Evolutionary conservation across 2,797 vertebrate species (phyloP), one percentile per base, ranked within the genome.

Genomic region (Tinamus major): DNA sequence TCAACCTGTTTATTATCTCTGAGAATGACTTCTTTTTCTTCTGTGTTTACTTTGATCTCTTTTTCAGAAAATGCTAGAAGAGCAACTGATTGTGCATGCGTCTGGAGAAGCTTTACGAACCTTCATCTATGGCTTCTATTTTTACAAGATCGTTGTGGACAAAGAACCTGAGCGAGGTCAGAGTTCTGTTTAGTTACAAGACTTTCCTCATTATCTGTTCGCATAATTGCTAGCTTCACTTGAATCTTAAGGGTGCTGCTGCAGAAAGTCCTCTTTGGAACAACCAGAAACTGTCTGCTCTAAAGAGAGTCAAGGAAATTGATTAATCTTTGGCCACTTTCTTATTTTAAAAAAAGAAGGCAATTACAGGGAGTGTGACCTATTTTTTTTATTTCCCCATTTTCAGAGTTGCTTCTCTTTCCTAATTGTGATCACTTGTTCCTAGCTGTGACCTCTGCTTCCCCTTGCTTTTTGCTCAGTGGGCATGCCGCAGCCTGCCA

Each of bases 101-200:
- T 99, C 99, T 31, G 99, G 99, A 51, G 99, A 99, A 69, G 98
- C 98, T 44, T 98, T 99, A 97, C 98, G 99, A 64, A 99, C 98
- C 35, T 99, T 99, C 53, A 98, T 99, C 92, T 99, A 99, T 4
- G 99, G 99, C 55, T 99, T 99, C 98, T 99, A 99, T 97, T 98
- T 99, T 97, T 99, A 99, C 98, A 98, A 98, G 96, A 99, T 99
- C 14, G 98, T 98, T 6, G 96, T 97, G 74, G 99, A 99, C 94
- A 99, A 98, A 91, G 99, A 99, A 29, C 97, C 98, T 44, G 98
- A 99, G 46, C 96, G 96, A 97, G 98, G 98, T 98, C 92, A 96
- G 97, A 92, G 68, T 20, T 74, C 72, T 48, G 31, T 83, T 74
- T 31, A 55, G 27, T 29, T 90, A 74, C 64, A 26, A 71, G 71